phyloP scores from a whole-genome alignment of 2,113 vertebrate species.

The Poecilia latipinna region DNA sequence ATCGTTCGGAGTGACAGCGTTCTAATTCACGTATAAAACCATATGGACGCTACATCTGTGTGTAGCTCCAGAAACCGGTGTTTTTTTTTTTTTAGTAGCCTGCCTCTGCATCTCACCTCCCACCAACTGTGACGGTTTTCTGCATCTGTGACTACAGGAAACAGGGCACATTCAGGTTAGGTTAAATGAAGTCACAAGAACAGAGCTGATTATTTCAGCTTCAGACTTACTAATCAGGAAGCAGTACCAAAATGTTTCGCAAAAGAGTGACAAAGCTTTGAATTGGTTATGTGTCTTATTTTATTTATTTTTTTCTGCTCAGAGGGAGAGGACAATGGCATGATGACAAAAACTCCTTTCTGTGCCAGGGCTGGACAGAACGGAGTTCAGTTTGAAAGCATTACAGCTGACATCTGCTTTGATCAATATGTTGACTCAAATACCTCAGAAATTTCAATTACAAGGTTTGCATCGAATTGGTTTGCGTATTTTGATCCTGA shows the following conservation, averaged over 20 bases:
- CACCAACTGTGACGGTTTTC: conserved; percentile 17
- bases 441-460: background rate
- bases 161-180: conserved; percentile 4
- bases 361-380: too few relatives aligned
- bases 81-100: conserved; percentile 30
- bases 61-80: conserved; percentile 27
- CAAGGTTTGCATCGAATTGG: background rate
- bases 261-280: background rate
- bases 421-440: background rate
- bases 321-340: too few relatives aligned
- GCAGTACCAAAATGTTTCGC: background rate
- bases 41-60: conserved; percentile 14
- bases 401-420: background rate
- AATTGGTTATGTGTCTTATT: background rate
- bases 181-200: conserved; percentile 14
- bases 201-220: background rate
- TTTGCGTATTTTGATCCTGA: conserved; percentile 14
- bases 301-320: background rate
- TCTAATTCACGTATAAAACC: background rate
- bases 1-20: conserved; percentile 25
- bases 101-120: conserved; percentile 4
- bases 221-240: background rate
- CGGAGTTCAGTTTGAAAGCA: conserved; percentile 9
- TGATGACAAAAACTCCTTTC: too few relatives aligned
- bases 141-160: conserved; percentile 25